Evolutionary conservation across 2,888 invertebrate genomes (phyloP), one percentile per base, ranked within the genome.

Genomic region (Leptopilina syphax): DNA sequence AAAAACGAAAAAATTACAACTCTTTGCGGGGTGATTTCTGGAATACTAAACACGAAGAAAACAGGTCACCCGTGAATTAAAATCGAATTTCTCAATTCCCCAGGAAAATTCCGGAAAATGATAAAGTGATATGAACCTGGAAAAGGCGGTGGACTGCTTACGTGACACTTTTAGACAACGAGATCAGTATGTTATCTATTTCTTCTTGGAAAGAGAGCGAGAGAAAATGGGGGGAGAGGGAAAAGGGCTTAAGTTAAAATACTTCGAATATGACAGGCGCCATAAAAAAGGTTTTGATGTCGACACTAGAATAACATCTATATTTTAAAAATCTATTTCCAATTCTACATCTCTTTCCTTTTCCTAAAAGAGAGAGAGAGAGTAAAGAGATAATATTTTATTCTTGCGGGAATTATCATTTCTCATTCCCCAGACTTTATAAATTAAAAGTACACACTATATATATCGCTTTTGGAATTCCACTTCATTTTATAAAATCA

Each of bases 151-250:
- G 57, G 73, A 73, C 54, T 73, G 73, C 73, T 73, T 73, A 73
- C 73, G 73, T 73, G 73, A 73, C 73, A 73, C 34, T 73, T 73
- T 73, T 73, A 73, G 73, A 73, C 27, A 73, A 73, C 73, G 73
- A 73, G 73, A 73, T 57, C 54, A 34, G 70, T 73, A 12, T 50
- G 34, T 57, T 73, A 73, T 73, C 73, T 73, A 50, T 73, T 73
- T 73, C 73, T 73, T 10, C 10, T 44, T 44, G 44, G 34, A 44
- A 8, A 8, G 44, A 44, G 44, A 44, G 44, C 7, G 8, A 44
- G 44, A 44, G 44, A 44, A 8, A 8, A 44, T 5, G 7, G 68
- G 7, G 10, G 18, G 54, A 10, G 13, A 54, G 8, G 73, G 24
- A 8, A 63, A 63, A 63, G 57, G 41, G 41, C 73, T 73, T 73